Evolutionary conservation across 1,140 invertebrate genomes (phyloP).

Genomic region (Eumeta japonica): DNA sequence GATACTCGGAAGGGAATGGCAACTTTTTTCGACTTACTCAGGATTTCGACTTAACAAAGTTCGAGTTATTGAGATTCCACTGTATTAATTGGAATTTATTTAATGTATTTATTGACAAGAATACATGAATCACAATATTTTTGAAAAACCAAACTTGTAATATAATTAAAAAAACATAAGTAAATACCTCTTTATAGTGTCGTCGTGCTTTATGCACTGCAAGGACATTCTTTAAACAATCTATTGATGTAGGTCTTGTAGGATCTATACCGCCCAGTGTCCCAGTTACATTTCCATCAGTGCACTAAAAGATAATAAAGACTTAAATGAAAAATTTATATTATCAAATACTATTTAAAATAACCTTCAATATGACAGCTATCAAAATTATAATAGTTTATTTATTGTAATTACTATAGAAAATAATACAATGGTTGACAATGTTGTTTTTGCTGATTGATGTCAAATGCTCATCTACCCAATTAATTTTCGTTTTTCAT

Average conservation of each 20-base stretch:
- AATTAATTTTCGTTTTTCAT: no score
- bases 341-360: no score
- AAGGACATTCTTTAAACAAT: conserved; percentile 41
- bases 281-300: conserved; percentile 35
- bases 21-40: no score
- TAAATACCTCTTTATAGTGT: conserved; percentile 40
- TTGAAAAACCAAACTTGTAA: conserved; percentile 6
- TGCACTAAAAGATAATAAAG: conserved; percentile 22
- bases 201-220: conserved; percentile 34
- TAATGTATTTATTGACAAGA: no score
- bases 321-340: conserved; percentile 5
- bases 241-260: conserved; percentile 30
- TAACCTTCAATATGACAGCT: no score
- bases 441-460: no score
- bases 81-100: no score
- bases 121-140: not conserved
- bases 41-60: no score
- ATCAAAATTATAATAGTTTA: no score
- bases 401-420: not conserved
- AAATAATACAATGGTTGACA: not conserved
- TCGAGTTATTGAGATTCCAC: no score
- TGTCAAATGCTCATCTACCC: no score
- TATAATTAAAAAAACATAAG: conserved; percentile 6
- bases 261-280: conserved; percentile 35
- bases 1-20: no score